Conservation (phyloP, 2,888 invertebrate genomes). For the Nebria brevicollis region DNA sequence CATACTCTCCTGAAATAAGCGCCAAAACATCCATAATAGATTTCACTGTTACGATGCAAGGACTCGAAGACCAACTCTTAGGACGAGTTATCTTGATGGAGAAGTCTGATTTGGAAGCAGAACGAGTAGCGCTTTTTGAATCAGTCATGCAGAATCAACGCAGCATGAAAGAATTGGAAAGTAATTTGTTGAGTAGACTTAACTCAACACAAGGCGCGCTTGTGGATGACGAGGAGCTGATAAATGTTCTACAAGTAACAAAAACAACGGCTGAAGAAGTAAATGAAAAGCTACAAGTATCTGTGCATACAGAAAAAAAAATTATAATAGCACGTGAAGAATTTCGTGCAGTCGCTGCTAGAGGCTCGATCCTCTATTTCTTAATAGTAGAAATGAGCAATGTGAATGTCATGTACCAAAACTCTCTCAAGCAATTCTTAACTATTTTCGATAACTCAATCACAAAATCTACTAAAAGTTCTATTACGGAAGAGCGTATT, state of each 20-base stretch:
- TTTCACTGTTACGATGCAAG: slow-evolving; percentile 97
- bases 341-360: slow-evolving; percentile 92
- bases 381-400: slow-evolving; percentile 97
- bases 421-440: slow-evolving; percentile 92
- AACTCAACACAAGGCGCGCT: slow-evolving; percentile 94
- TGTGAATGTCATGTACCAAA: slow-evolving; percentile 97
- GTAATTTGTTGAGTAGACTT: slow-evolving; percentile 88
- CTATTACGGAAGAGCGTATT: slow-evolving; percentile 86
- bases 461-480: slow-evolving; percentile 87
- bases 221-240: slow-evolving; percentile 95
- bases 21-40: slow-evolving; percentile 97
- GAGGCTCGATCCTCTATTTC: slow-evolving; percentile 95
- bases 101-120: slow-evolving; percentile 94
- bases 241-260: slow-evolving; percentile 83
- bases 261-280: slow-evolving; percentile 94
- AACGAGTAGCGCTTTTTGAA: slow-evolving; percentile 91
- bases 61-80: slow-evolving; percentile 92
- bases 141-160: slow-evolving; percentile 97
- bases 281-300: slow-evolving; percentile 90
- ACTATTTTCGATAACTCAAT: slow-evolving; percentile 94
- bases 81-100: slow-evolving; percentile 96
- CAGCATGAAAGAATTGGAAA: slow-evolving; percentile 95
- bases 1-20: slow-evolving; percentile 96
- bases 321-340: slow-evolving; percentile 95
- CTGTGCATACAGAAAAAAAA: slow-evolving; percentile 93